Base-by-base conservation (phyloP, 2,797 vertebrate genomes). In the Gymnothorax javanicus region DNA sequence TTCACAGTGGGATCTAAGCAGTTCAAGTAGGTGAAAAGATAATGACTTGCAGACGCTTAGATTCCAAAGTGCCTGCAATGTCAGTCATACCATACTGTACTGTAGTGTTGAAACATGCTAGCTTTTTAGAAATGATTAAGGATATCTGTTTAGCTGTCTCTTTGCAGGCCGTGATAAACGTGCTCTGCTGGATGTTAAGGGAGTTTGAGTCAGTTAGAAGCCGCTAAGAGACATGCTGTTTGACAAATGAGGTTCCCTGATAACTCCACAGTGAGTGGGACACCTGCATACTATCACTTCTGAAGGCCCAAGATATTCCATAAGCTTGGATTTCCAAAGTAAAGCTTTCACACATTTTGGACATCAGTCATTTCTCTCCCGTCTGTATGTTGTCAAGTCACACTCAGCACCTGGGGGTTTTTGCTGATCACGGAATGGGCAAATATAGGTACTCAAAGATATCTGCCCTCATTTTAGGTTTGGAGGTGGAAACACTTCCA, bases 61-160 rank as follows among this genome's bases (percentile, higher is more conserved):
- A 94, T 94, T 96, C 93, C 94, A 43, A 20, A 27, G 57, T 4
- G 56, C 57, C 4, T 60, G 56, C 56, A 8, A 59, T 33, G 50
- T 83, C n/a, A 59, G 82, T n/a, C 50, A 81, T 23, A n/a, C 82
- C 15, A 13, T 33, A 27, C 82, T 83, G 56, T 59, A 15, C 52
- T 33, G 27, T 57, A 23, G 57, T 58, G 77, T 8, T 81, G 77
- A 81, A 81, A 54, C 52, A 23, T 52, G 52, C 23, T 52, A 6
- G 43, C 13, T 77, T 7, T 13, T 94, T 92, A 92, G 90, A 91
- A 85, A 85, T 96, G 95, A 96, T 95, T 95, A 93, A 95, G 92
- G 88, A 91, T 95, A 93, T 95, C 93, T 95, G 94, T 93, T 95
- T 94, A 95, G 94, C 92, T 91, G 84, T 5, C 90, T 17, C 27